phyloP scores from a whole-genome alignment of 2,113 vertebrate genomes.

The Labrus mixtus region DNA sequence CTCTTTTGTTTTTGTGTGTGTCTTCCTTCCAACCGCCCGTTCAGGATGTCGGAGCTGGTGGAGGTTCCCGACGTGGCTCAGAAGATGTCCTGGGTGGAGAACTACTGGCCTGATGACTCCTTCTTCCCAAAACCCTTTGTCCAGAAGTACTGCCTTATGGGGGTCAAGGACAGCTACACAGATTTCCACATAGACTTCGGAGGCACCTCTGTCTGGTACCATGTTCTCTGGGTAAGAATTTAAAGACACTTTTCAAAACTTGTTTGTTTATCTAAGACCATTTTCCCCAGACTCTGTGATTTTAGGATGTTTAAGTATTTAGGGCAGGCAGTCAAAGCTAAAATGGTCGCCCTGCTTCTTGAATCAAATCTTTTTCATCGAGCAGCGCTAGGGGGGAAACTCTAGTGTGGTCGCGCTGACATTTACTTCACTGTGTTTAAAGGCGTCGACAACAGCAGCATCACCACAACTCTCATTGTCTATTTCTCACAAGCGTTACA shows the following conservation, averaged over 20 bases:
- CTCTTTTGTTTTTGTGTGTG: background rate
- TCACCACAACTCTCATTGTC: background rate
- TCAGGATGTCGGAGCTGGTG: conserved; percentile 97
- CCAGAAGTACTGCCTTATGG: conserved; percentile 99
- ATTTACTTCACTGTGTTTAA: background rate
- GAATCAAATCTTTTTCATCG: conserved; percentile 22
- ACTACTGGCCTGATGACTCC: conserved; percentile 99
- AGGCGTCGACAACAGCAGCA: conserved; percentile 1
- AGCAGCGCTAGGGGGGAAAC: background rate
- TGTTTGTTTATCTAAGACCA: too few relatives aligned
- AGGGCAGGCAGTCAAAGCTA: too few relatives aligned
- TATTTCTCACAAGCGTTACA: background rate
- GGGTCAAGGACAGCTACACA: conserved; percentile 97
- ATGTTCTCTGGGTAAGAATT: conserved; percentile 94
- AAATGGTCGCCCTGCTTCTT: background rate
- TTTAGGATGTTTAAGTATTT: too few relatives aligned
- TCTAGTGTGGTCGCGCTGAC: background rate
- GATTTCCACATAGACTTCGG: conserved; percentile 99
- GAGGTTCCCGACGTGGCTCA: conserved; percentile 95
- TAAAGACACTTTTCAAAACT: too few relatives aligned
- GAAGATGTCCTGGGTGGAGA: conserved; percentile 99
- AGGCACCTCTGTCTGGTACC: conserved; percentile 99
- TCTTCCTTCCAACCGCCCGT: background rate
- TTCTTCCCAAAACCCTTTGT: conserved; percentile 99
- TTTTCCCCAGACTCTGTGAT: too few relatives aligned